A percentile compares a stretch with the other conserved stretches of the same genome.
phyloP scores from a whole-genome alignment of 2,888 invertebrate species.

The Clistopyga incitator region DNA sequence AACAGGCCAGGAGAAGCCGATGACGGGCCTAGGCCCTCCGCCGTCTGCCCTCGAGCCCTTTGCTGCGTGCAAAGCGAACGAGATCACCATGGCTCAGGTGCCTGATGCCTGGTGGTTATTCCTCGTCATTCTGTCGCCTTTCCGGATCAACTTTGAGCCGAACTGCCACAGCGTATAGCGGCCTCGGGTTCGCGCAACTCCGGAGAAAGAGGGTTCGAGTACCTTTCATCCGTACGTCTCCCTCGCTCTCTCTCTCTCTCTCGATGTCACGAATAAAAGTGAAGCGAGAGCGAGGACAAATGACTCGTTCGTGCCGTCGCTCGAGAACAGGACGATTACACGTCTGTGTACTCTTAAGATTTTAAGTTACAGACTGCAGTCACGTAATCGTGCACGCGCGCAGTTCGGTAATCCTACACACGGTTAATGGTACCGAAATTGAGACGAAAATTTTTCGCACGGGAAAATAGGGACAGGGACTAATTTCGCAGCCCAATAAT shows the following conservation, averaged over 20 bases:
- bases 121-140: constrained; percentile 50
- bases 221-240: constrained; percentile 27
- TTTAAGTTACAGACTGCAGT: constrained; percentile 6
- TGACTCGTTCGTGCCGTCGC: constrained; percentile 47
- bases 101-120: constrained; percentile 61
- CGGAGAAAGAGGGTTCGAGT: constrained; percentile 38
- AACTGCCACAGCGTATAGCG: constrained; percentile 4
- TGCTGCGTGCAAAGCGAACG: constrained; percentile 15
- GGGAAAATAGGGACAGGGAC: neutral
- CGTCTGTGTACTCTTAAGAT: constrained; percentile 36
- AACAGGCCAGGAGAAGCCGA: constrained; percentile 19
- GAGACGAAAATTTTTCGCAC: neutral
- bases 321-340: constrained; percentile 41
- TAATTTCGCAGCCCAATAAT: no score
- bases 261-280: constrained; percentile 26
- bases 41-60: constrained; percentile 60
- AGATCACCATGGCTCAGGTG: constrained; percentile 74
- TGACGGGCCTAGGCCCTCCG: constrained; percentile 4
- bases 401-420: neutral
- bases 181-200: constrained; percentile 42
- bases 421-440: neutral
- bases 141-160: constrained; percentile 47
- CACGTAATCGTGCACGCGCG: constrained; percentile 6
- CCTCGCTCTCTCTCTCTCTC: constrained; percentile 5
- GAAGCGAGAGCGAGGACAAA: constrained; percentile 1